These are phyloP conservation scores for Hydropotes inermis DNA, from an alignment of 2,113 vertebrate species.

Conservation along the genomic window DNA sequence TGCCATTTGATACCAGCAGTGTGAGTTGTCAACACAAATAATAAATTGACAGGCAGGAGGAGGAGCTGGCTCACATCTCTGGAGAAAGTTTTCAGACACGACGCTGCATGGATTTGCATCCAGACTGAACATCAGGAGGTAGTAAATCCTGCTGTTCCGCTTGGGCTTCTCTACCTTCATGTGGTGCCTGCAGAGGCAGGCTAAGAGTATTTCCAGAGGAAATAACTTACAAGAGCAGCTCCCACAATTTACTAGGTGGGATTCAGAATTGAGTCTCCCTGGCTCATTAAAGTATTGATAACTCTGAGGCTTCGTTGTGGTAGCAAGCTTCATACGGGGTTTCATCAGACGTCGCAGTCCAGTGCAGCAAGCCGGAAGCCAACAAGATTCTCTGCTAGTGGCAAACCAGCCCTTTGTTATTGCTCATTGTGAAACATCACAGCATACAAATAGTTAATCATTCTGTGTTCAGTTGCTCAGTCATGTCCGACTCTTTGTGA, in stretches of 20 bases:
- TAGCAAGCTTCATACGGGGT: neutral
- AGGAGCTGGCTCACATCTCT: neutral
- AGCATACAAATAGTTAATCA: neutral
- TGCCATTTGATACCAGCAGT: slow-evolving; percentile 41
- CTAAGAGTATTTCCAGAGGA: slow-evolving; percentile 55
- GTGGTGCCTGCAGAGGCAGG: slow-evolving; percentile 34
- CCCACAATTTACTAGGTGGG: slow-evolving; percentile 43
- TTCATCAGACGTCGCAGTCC: neutral
- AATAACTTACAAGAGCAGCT: slow-evolving; percentile 38
- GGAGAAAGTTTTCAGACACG: slow-evolving; percentile 61
- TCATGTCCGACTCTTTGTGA: neutral
- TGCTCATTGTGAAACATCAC: neutral
- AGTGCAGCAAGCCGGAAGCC: neutral
- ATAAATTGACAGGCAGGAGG: neutral
- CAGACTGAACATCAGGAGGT: slow-evolving; percentile 12
- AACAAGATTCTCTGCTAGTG: neutral
- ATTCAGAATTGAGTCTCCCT: slow-evolving; percentile 25
- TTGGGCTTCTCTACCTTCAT: slow-evolving; percentile 23
- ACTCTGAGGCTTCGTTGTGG: neutral
- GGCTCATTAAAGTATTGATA: slow-evolving; percentile 21
- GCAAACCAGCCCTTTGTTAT: neutral
- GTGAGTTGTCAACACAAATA: slow-evolving; percentile 47
- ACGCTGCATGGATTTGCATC: slow-evolving; percentile 31
- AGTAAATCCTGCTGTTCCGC: slow-evolving; percentile 42
- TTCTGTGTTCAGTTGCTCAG: neutral